Base-by-base conservation (phyloP, 2,797 vertebrate species). In the Caiman crocodilus region DNA sequence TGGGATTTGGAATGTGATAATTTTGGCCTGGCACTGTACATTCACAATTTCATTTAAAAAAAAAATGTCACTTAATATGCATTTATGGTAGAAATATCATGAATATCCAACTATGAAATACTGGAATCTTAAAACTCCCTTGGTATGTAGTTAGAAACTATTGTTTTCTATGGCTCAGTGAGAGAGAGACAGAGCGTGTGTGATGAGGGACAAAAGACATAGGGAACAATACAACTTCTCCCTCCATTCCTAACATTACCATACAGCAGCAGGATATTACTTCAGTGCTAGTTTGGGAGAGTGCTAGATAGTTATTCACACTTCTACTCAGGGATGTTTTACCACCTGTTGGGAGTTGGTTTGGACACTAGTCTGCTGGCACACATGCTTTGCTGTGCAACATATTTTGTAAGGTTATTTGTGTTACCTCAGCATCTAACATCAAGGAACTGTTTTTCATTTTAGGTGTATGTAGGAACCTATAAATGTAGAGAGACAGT, bases 81-180 rank as follows among this genome's bases (percentile, higher is more conserved):
- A 71, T 71, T 61, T 84, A 81, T 84, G 88, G 3, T 87, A 28
- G 84, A 82, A 9, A 79, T 95, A 61, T 21, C 74, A 84, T 76
- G 84, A 85, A 79, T 26, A 80, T 90, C 79, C 18, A 17, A 26
- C n/a, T 90, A n/a, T 61, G 85, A 13, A 20, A 76, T 82, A 90
- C 35, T 50, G 42, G 18, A 84, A 92, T 83, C 28, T 87, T 25
- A 74, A 63, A 84, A 79, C 2, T 2, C 42, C 42, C 9, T 50
- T 69, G 50, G 85, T 84, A 56, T 76, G 23, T 82, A 83, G 74
- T 74, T 82, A 76, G 26, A 84, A 90, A 73, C 18, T 4, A 0
- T 76, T 64, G 73, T 79, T 86, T 18, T 82, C 10, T 50, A 50
- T 50, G 42, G 42, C 42, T 50, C 42, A 17, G 5, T 85, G 67